Conservation (phyloP, 1,140 invertebrate species). For the Ephestia elutella region DNA sequence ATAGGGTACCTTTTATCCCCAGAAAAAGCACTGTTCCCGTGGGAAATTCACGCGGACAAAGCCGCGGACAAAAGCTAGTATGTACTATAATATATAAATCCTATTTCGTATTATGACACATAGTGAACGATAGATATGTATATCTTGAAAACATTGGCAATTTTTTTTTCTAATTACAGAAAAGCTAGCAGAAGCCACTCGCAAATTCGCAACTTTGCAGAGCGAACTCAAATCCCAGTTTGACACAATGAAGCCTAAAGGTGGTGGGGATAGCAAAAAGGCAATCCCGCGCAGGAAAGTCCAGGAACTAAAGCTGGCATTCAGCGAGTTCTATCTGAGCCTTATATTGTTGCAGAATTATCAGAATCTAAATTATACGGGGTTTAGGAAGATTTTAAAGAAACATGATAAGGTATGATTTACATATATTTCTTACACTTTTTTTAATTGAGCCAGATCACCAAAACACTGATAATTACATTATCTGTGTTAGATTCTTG, state of each 20-base stretch:
- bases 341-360: slow-evolving; percentile 94
- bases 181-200: slow-evolving; percentile 96
- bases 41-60: too few species aligned
- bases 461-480: too few species aligned
- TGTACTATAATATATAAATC: too few species aligned
- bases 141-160: too few species aligned
- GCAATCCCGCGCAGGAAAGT: slow-evolving; percentile 85
- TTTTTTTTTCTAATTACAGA: slow-evolving; percentile 76
- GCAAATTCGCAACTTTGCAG: slow-evolving; percentile 93
- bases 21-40: too few species aligned
- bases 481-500: too few species aligned
- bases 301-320: slow-evolving; percentile 97
- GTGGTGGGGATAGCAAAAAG: slow-evolving; percentile 74
- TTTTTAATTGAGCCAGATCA: too few species aligned
- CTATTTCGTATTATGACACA: too few species aligned
- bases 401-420: slow-evolving; percentile 97
- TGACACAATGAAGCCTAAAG: slow-evolving; percentile 79
- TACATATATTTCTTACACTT: too few species aligned
- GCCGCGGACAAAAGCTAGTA: too few species aligned
- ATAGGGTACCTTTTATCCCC: too few species aligned
- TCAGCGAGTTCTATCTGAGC: slow-evolving; percentile 99
- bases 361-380: slow-evolving; percentile 98
- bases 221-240: slow-evolving; percentile 89
- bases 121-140: too few species aligned
- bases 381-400: slow-evolving; percentile 99